Evolutionary conservation across 2,797 vertebrate species (phyloP), one percentile per base, ranked within the genome.

Genomic region (Echeneis naucrates): DNA sequence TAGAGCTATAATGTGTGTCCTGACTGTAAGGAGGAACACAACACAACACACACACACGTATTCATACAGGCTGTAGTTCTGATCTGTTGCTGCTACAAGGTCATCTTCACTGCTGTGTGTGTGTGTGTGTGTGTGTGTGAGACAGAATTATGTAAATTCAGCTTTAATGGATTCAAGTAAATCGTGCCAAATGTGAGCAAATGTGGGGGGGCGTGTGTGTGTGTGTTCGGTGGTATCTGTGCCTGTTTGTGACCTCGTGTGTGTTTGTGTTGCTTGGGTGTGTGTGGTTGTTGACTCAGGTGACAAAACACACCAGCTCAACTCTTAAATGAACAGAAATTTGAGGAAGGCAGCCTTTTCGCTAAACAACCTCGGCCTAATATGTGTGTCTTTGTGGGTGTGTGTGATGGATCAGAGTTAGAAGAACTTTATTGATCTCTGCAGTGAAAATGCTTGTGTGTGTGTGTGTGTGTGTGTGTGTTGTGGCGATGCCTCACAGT

Each of bases 131-230:
- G 48, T 26, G 24, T 27, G 48, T 51, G 48, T 51, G 57, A 84
- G 38, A 61, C 51, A 59, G 71, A 81, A 75, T 81, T 79, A 80
- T 87, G 83, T 66, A 87, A 84, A 86, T 88, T 68, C 69, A 57
- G 77, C 66, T 80, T 82, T 84, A 89, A 89, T 78, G 71, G 77
- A 72, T 78, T 81, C 67, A 56, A 70, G 72, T 82, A 84, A 84
- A 87, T 70, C 12, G 33, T 73, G 77, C 82, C 54, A 77, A 72
- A 71, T n/a, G 79, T 70, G 72, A 37, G 60, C 10, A 37, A 54
- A 27, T 63, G 45, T 52, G 51, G 0, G 72, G 19, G 55, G 2
- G 23, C 24, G 48, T 55, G 66, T 62, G 76, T 45, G 42, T 45
- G 27, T 50, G 42, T 70, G 42, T 69, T 21, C 8, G 2, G 26